Evolutionary conservation across 2,888 invertebrate genomes (phyloP), one percentile per base, ranked within the genome.

Genomic region (Agrochola circellaris): DNA sequence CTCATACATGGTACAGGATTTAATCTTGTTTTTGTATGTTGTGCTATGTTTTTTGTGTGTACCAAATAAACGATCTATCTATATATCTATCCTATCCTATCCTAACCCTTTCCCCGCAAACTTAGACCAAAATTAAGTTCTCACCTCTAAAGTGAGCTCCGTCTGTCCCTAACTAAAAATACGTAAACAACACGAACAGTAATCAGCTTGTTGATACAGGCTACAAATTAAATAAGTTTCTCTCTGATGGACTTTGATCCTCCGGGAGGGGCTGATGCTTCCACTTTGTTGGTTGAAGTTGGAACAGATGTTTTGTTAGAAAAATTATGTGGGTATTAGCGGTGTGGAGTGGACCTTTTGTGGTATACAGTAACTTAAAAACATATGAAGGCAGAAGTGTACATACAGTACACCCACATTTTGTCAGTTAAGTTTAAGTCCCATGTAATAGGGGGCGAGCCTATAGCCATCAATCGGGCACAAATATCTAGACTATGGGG

Each of bases 161-260:
- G 7, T 45, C 26, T 69, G 34, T 61, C 65, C 65, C 13, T 30
- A 69, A 75, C 83, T 73, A 76, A 83, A 83, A 83, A 80, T 54
- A 68, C 56, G 45, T 54, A 71, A 76, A 67, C 69, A 80, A 61
- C 34, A 70, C 62, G 23, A 75, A 73, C 48, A 58, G 84, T 84
- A 88, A 89, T 87, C 88, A 88, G 79, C 77, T 73, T 86, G 79
- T 85, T 85, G 82, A 86, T 86, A 79, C 78, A 82, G 76, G 79
- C 75, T 65, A 75, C 82, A 89, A 89, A 90, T 90, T 88, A 88
- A 88, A 89, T 89, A 86, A 86, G 86, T 86, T 87, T 82, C 77
- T 67, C 66, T 77, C 76, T 82, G 81, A 89, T 86, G 70, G 85
- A 80, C 82, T 89, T 86, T 83, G 86, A 89, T 87, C 88, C 89